Conservation (phyloP, 2,113 vertebrate species). For the Hystrix brachyura region DNA sequence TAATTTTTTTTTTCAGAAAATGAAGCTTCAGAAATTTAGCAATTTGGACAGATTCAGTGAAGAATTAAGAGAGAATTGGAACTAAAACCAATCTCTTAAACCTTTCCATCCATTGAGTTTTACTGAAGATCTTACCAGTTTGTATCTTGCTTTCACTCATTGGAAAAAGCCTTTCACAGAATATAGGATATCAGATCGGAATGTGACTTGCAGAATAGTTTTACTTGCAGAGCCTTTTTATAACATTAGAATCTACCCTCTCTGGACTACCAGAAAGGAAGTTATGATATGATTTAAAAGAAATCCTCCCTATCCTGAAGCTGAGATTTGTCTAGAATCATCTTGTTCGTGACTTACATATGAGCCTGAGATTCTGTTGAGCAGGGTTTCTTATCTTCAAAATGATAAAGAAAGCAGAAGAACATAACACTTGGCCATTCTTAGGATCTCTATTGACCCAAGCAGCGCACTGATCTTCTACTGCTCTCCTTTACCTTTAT, state of each 20-base stretch:
- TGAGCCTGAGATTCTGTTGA: not conserved
- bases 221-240: not conserved
- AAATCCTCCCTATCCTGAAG: not conserved
- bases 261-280: constrained; percentile 37
- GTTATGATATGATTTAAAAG: not conserved
- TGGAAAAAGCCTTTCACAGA: not conserved
- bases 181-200: constrained; percentile 26
- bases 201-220: constrained; percentile 32
- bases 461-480: not conserved
- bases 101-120: not conserved
- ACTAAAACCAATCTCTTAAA: not conserved
- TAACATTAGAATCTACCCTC: not conserved
- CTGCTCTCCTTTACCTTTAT: not conserved
- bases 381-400: not conserved
- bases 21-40: not conserved
- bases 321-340: not conserved
- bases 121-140: not conserved
- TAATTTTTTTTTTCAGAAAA: not conserved
- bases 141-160: not conserved
- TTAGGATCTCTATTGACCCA: not conserved
- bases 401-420: not conserved
- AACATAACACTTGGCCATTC: not conserved
- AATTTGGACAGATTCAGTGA: constrained; percentile 43
- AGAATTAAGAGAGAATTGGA: constrained; percentile 2
- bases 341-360: not conserved